Conservation (phyloP, 2,113 vertebrate genomes). For the Periophthalmus modestus region DNA sequence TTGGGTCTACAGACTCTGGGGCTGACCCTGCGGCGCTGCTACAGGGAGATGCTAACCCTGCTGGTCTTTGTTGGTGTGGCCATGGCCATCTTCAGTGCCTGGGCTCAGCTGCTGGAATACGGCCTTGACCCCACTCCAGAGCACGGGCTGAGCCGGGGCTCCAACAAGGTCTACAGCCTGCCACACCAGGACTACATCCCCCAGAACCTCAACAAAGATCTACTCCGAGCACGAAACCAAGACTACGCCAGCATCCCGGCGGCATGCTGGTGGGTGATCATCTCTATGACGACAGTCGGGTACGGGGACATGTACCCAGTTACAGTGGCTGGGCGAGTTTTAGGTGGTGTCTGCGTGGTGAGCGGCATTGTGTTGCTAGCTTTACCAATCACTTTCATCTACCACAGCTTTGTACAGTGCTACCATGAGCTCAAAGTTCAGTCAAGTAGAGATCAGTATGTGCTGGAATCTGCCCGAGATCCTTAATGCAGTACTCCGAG, state of each 20-base stretch:
- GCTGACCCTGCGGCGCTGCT: conserved; percentile 92
- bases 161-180: background rate
- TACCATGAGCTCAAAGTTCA: conserved; percentile 94
- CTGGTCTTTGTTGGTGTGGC: conserved; percentile 94
- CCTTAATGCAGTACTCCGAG: background rate
- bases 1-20: conserved; percentile 95
- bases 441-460: conserved; percentile 1
- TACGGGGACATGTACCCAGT: conserved; percentile 98
- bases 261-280: conserved; percentile 87
- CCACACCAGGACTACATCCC: background rate
- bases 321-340: conserved; percentile 91
- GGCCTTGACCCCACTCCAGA: conserved; percentile 79
- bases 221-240: background rate
- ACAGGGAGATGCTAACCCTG: conserved; percentile 97
- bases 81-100: conserved; percentile 96
- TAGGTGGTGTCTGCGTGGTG: conserved; percentile 96
- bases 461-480: background rate
- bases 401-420: conserved; percentile 99
- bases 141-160: background rate
- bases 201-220: background rate
- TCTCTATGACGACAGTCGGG: conserved; percentile 99
- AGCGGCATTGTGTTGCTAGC: conserved; percentile 96
- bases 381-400: conserved; percentile 98
- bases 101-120: conserved; percentile 94
- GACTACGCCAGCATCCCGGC: background rate